Conservation (phyloP, 2,888 invertebrate genomes). For the Cheilosia impressa region DNA sequence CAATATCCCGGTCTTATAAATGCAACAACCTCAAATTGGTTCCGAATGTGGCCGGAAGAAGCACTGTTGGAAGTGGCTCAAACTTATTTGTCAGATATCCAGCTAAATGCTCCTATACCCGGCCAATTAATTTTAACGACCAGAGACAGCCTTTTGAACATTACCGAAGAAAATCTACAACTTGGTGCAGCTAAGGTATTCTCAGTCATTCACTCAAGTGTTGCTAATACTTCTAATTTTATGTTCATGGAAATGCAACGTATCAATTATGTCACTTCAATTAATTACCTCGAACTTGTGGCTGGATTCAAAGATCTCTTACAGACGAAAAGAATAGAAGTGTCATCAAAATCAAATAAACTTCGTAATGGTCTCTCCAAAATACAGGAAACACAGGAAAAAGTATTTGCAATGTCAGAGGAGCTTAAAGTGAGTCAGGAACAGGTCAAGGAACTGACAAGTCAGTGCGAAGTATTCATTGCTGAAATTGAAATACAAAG, state of each 20-base stretch:
- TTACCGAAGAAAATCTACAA: slow-evolving; percentile 86
- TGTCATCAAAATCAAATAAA: slow-evolving; percentile 90
- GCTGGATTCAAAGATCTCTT: slow-evolving; percentile 92
- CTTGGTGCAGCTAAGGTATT: slow-evolving; percentile 89
- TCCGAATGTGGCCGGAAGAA: slow-evolving; percentile 94
- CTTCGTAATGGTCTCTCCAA: slow-evolving; percentile 92
- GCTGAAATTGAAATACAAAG: slow-evolving; percentile 92
- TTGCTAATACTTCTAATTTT: slow-evolving; percentile 88
- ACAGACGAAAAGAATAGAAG: slow-evolving; percentile 88
- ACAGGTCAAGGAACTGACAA: slow-evolving; percentile 90
- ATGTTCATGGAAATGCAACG: slow-evolving; percentile 92
- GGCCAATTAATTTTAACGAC: slow-evolving; percentile 84
- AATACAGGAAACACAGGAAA: slow-evolving; percentile 92
- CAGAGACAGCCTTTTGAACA: slow-evolving; percentile 78
- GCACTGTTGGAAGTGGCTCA: slow-evolving; percentile 95
- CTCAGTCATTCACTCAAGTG: slow-evolving; percentile 92
- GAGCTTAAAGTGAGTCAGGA: slow-evolving; percentile 90
- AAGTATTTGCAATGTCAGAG: slow-evolving; percentile 92
- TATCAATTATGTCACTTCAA: slow-evolving; percentile 94
- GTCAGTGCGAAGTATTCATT: slow-evolving; percentile 94
- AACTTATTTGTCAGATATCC: slow-evolving; percentile 90
- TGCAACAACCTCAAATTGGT: slow-evolving; percentile 95
- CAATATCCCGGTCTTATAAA: slow-evolving; percentile 95
- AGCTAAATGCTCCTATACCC: slow-evolving; percentile 89
- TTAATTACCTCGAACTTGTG: slow-evolving; percentile 93